Percentiles rank a stretch among this genome's conserved stretches.
Evolutionary conservation across 92 coral and sea anemone genomes (phyloP).

Genomic region (Siderastrea siderea): DNA sequence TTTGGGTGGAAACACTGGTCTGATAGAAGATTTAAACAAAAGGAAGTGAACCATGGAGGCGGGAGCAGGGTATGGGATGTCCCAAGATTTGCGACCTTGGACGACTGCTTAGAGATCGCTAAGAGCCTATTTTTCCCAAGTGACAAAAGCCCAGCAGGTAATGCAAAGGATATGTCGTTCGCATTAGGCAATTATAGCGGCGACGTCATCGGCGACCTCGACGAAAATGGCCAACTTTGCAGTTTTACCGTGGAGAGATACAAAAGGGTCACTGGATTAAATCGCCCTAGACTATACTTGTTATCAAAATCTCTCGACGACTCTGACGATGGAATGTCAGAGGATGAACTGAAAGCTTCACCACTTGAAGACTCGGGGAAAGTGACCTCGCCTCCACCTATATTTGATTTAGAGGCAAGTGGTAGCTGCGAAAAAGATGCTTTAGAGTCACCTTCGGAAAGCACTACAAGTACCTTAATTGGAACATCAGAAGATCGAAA

Average conservation of each 20-base stretch:
- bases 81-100: conserved; percentile 25
- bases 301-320: background rate
- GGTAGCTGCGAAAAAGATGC: background rate
- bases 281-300: conserved; percentile 1
- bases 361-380: background rate
- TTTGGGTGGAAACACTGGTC: too few relatives aligned
- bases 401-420: background rate
- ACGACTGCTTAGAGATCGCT: conserved; percentile 17
- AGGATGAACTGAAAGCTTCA: background rate
- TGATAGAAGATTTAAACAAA: background rate
- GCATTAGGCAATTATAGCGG: conserved; percentile 32
- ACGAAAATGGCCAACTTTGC: background rate
- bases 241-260: background rate
- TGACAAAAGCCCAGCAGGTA: conserved; percentile 33
- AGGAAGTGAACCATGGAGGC: conserved; percentile 12
- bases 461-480: background rate
- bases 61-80: conserved; percentile 3
- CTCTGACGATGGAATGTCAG: background rate
- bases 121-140: conserved; percentile 15
- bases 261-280: conserved; percentile 13
- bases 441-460: too few relatives aligned
- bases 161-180: background rate
- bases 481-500: background rate
- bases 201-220: background rate
- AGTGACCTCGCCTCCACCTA: background rate